Evolutionary conservation across 2,888 invertebrate genomes (phyloP).

Genomic region (Heliconius erato): DNA sequence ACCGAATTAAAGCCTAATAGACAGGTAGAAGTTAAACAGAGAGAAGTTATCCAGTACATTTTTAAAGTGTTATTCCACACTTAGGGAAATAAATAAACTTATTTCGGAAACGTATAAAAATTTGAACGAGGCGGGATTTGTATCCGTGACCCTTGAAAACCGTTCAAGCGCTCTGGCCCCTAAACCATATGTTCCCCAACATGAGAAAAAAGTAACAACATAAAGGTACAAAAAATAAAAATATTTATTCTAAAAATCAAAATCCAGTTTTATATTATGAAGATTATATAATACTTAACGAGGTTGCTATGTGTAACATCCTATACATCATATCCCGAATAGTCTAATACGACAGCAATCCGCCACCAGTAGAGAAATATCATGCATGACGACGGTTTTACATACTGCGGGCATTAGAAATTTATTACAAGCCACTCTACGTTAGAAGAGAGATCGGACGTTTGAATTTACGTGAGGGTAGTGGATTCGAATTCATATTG

Average conservation of each 20-base stretch:
- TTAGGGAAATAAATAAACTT: too few relatives aligned
- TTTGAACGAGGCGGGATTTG: too few relatives aligned
- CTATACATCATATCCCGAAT: conserved; percentile 11
- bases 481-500: neutral
- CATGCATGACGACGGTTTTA: conserved; percentile 15
- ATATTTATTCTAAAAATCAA: neutral
- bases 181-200: too few relatives aligned
- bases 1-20: too few relatives aligned
- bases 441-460: neutral
- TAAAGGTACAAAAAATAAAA: neutral
- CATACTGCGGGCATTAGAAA: conserved; percentile 3
- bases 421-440: conserved; percentile 5
- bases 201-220: neutral
- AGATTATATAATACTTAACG: neutral
- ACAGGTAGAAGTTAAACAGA: too few relatives aligned
- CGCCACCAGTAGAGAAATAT: conserved; percentile 11
- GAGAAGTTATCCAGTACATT: too few relatives aligned
- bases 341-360: conserved; percentile 24
- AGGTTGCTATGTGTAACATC: conserved; percentile 11
- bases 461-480: neutral
- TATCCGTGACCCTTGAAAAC: too few relatives aligned
- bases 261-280: neutral
- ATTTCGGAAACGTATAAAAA: too few relatives aligned
- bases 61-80: too few relatives aligned
- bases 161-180: too few relatives aligned